Conservation (phyloP, 1,140 invertebrate species). For the Drosophila suzukii region DNA sequence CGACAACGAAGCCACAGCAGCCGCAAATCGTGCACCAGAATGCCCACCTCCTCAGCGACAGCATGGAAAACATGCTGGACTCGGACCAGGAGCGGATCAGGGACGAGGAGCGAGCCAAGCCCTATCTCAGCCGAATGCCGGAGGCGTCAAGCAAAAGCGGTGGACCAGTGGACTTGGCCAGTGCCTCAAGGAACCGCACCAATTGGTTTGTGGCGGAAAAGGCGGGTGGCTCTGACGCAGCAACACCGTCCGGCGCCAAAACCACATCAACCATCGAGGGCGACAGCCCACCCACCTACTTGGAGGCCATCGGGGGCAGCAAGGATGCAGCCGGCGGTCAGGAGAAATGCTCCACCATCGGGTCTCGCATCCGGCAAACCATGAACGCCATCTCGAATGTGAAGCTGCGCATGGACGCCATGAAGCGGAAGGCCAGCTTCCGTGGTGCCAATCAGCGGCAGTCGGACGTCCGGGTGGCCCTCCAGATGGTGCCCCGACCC, state of each 20-base stretch:
- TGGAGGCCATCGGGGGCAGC: conserved; percentile 68
- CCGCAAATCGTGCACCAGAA: conserved; percentile 81
- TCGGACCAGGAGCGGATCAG: conserved; percentile 13
- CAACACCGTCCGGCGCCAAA: conserved; percentile 20
- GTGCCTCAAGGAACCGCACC: neutral
- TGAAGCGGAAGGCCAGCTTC: conserved; percentile 76
- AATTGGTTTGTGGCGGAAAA: conserved; percentile 5
- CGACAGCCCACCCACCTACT: conserved; percentile 77
- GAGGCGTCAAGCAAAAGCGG: neutral
- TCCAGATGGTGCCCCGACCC: conserved; percentile 81
- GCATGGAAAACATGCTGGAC: conserved; percentile 72
- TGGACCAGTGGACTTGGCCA: conserved; percentile 53
- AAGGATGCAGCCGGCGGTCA: conserved; percentile 7
- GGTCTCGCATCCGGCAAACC: conserved; percentile 64
- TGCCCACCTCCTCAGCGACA: conserved; percentile 68
- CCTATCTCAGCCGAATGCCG: conserved; percentile 57
- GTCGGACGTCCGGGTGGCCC: conserved; percentile 63
- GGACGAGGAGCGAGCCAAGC: conserved; percentile 41
- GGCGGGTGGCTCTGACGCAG: neutral
- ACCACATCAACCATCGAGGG: conserved; percentile 54
- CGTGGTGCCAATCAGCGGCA: conserved; percentile 43
- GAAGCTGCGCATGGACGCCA: conserved; percentile 68
- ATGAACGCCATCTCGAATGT: conserved; percentile 72
- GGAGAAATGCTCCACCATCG: conserved; percentile 43
- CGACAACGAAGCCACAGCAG: conserved; percentile 3